Base-by-base conservation (phyloP, 1,140 invertebrate species). In the Zaprionus davidi region DNA sequence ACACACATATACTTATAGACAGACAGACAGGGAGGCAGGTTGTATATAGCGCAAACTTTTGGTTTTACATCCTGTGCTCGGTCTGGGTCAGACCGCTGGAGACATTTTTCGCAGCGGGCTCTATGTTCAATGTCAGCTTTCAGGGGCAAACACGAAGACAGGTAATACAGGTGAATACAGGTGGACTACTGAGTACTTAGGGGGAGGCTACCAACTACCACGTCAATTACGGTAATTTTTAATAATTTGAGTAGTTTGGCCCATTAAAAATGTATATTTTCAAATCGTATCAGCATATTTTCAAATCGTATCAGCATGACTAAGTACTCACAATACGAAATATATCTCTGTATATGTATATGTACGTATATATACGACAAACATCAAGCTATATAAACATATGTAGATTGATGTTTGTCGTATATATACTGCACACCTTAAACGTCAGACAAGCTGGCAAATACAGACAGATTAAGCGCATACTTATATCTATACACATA, bases 171-270 rank as follows among this genome's bases (percentile, higher is more conserved):
- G 41, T 44, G 38, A 5, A 41, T 41, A 11, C 46, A 20, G 46
- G 17, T 46, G 41, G 36, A 38, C 9, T 46, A 46, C 41, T 9
- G 17, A 44, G 20, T 41, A 17, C 41, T 44, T 11, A 7, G 31
- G 31, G 41, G 41, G n/a, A 17, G 44, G 44, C 20, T 13, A 11
- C 9, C 31, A 24, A 26, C 63, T 36, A 28, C 12, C 44, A 9
- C 41, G 49, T 55, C 76, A 86, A 85, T 79, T 85, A 82, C 72
- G 68, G 60, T 65, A 79, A 82, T 80, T 83, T 75, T 66, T 67
- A 34, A 78, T 68, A 85, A 85, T 76, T 70, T 41, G 67, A 78
- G 78, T 66, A 71, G 22, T 58, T 51, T n/a, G 46, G 22, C 28
- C 76, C 76, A 83, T 83, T 83, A 83, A 41, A 17, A 17, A 46